Base-by-base conservation (phyloP, 2,888 invertebrate species). In the Cephalotes varians region DNA sequence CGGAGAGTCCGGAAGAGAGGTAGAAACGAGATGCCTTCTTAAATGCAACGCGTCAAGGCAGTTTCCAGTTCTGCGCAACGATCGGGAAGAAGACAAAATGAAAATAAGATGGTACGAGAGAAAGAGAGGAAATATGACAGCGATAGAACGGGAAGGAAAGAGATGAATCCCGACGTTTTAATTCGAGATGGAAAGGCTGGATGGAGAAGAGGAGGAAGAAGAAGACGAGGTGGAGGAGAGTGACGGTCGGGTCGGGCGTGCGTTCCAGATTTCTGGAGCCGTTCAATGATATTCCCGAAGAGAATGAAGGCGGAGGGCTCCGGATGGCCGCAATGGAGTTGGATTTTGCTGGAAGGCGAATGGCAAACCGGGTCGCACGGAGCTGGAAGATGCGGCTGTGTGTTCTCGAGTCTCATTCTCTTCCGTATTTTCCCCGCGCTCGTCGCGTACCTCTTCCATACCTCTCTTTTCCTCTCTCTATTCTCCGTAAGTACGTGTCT, bases 281-380 rank as follows among this genome's bases (percentile, higher is more conserved):
- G 90, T 90, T 90, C 92, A 89, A 91, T 89, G 90, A 91, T 91
- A 92, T 90, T 90, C 86, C 87, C 86, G 86, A 88, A 83, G 87
- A 86, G 87, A 84, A 88, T 82, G 89, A 87, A 87, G 83, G 85
- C 82, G 65, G 86, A 86, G 87, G 73, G 85, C 86, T 87, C 84
- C 84, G 87, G 89, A 91, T 90, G 86, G 90, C 86, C 87, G 88
- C 88, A 89, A 91, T 92, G 90, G 90, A 90, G 91, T 91, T 91
- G 91, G 91, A 91, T 92, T 90, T 90, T 87, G 90, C 91, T 85
- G 64, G 79, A 85, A 90, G 90, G 88, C 87, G 90, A 84, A 87
- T 88, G 87, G 90, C 83, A 88, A 90, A 90, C 82, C 88, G 85
- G 85, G 86, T 86, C 84, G 86, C 88, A 51, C 69, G 28, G 80